Conservation (phyloP, 2,797 vertebrate species). For the Crenuchus spilurus region DNA sequence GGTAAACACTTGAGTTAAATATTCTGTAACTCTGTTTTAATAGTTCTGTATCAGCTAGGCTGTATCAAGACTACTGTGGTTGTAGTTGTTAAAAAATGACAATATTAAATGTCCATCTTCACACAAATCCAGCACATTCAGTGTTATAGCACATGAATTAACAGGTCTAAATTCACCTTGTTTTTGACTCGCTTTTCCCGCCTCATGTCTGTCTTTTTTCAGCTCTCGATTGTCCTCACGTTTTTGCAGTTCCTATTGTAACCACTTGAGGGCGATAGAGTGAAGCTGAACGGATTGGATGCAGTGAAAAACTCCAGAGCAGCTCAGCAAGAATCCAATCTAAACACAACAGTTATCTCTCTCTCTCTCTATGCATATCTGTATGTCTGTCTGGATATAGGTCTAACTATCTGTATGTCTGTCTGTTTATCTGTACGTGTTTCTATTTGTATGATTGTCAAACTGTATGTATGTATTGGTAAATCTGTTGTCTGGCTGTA, state of each 20-base stretch:
- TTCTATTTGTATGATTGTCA: too few relatives aligned
- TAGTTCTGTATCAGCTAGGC: too few relatives aligned
- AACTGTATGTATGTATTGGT: too few relatives aligned
- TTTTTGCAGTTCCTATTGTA: conserved; percentile 22
- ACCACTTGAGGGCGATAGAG: conserved; percentile 54
- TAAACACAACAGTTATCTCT: conserved; percentile 6
- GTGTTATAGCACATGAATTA: too few relatives aligned
- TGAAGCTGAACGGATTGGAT: conserved; percentile 43
- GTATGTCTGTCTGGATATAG: neutral
- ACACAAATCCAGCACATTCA: too few relatives aligned
- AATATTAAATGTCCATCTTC: too few relatives aligned
- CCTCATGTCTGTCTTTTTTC: neutral
- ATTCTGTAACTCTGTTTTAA: neutral
- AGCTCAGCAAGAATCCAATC: conserved; percentile 32
- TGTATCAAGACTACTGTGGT: too few relatives aligned
- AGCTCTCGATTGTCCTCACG: neutral
- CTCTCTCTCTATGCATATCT: neutral
- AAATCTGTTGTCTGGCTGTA: too few relatives aligned
- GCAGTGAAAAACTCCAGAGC: conserved; percentile 13
- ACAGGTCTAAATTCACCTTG: neutral
- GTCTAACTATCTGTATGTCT: neutral
- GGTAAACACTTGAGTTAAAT: too few relatives aligned
- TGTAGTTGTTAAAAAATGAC: too few relatives aligned
- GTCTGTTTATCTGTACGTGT: neutral
- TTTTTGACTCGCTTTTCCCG: neutral